Base-by-base conservation (phyloP, 92 coral and sea anemone species). In the Zoanthus gigantus region DNA sequence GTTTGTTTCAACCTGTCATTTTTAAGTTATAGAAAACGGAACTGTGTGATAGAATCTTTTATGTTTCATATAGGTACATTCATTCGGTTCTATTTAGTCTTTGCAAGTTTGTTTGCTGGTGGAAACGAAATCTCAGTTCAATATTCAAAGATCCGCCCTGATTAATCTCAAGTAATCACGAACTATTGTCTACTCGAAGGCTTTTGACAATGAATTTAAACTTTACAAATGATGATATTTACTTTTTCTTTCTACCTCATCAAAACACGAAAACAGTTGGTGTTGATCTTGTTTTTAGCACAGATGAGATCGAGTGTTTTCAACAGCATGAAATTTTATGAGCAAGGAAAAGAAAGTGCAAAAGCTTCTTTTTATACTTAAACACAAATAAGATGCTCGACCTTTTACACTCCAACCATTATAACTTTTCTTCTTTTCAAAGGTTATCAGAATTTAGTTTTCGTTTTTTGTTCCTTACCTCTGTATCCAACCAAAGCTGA, bases 401-500 rank as follows among this genome's bases (percentile, higher is more conserved):
- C 56, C 56, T 50, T 50, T 3, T 11, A 50, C 56, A 7, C 7
- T 50, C 9, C 56, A 50, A 50, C 56, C 56, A 50, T 50, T 50
- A 7, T 7, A 50, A 50, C 10, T 50, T 50, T 7, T 50, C 56
- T 50, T 50, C 9, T 50, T 50, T 50, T 50, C 6, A 7, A 50
- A 50, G 5, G 12, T 50, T 50, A 17, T 63, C 31, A 28, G 17
- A 28, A 63, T 16, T 63, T 17, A 23, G 8, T 63, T 15, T 58
- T 17, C 42, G 12, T 6, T 69, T 47, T 29, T 30, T 7, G 30
- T 69, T 34, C 1, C 85, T 50, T 46, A 81, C 85, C 85, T 81
- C 85, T 46, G 61, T 81, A 81, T 0, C 75, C 85, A 0, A 74
- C 85, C 6, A 81, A 42, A 42, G 85, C 85, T 46, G 85, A 66